These are phyloP conservation scores for Drosophila ezoana DNA, from an alignment of 2,888 invertebrate species.

Conservation along the genomic window DNA sequence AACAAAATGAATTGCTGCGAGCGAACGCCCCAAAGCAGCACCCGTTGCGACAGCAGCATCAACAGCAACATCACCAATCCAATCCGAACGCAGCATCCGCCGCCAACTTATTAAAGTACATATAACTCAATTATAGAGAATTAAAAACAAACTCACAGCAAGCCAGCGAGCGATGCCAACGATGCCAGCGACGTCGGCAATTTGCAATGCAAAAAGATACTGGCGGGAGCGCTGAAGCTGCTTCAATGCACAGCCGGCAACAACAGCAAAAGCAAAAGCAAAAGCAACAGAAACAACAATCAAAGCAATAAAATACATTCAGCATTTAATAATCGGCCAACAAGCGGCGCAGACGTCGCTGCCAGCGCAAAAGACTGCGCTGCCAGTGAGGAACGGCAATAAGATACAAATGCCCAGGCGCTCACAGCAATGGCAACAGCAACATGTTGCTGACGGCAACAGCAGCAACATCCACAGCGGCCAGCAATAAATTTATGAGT, in stretches of 20 bases:
- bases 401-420: conserved; percentile 17
- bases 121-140: conserved; percentile 80
- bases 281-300: conserved; percentile 53
- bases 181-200: conserved; percentile 65
- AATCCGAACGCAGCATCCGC: conserved; percentile 67
- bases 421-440: conserved; percentile 25
- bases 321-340: conserved; percentile 76
- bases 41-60: conserved; percentile 17
- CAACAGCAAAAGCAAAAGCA: conserved; percentile 23
- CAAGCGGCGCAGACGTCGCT: conserved; percentile 39
- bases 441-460: conserved; percentile 35
- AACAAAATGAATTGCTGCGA: conserved; percentile 43
- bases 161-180: conserved; percentile 40
- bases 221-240: conserved; percentile 26
- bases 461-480: conserved; percentile 29
- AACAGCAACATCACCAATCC: conserved; percentile 42
- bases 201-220: conserved; percentile 72
- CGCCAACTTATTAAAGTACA: conserved; percentile 79
- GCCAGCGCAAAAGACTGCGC: conserved; percentile 22
- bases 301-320: conserved; percentile 78
- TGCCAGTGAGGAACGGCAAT: conserved; percentile 56
- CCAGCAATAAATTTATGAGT: conserved; percentile 75
- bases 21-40: conserved; percentile 58
- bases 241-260: conserved; percentile 29
- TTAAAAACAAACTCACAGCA: conserved; percentile 77